These are phyloP conservation scores for Rhinolophus ferrumequinum DNA, from an alignment of 2,113 vertebrate genomes.

Conservation along the genomic window DNA sequence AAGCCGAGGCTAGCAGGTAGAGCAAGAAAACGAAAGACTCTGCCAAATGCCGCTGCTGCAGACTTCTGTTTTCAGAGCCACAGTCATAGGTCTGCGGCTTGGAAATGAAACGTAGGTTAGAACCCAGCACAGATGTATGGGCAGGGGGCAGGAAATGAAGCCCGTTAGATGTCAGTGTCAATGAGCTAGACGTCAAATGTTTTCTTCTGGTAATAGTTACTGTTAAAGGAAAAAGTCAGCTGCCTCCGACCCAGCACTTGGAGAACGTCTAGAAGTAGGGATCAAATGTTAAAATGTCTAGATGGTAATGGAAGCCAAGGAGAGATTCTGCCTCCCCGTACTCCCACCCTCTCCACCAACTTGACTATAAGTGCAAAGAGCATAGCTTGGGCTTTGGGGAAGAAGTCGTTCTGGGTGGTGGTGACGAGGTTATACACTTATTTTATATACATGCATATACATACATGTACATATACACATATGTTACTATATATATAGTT, in stretches of 20 bases:
- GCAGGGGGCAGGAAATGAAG: background rate
- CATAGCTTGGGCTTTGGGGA: background rate
- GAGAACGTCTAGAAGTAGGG: background rate
- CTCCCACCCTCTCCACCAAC: background rate
- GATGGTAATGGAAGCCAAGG: background rate
- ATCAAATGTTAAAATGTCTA: background rate
- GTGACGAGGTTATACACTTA: background rate
- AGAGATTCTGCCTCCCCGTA: background rate
- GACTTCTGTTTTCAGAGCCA: background rate
- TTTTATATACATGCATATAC: background rate
- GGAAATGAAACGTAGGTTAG: background rate
- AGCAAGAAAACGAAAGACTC: background rate
- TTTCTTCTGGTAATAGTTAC: background rate
- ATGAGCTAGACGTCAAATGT: background rate
- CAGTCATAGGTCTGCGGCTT: accelerated
- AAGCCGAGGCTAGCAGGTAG: background rate
- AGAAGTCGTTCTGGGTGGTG: background rate
- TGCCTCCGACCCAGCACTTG: background rate
- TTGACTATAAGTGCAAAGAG: background rate
- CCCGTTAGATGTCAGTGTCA: background rate
- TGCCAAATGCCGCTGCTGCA: background rate
- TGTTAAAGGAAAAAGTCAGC: background rate
- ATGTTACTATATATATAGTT: background rate
- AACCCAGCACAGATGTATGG: background rate
- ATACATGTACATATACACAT: background rate